Percentiles rank a stretch among this genome's conserved stretches.
These are phyloP conservation scores for Harpagifer antarcticus DNA, from an alignment of 2,797 vertebrate species.

Conservation along the genomic window DNA sequence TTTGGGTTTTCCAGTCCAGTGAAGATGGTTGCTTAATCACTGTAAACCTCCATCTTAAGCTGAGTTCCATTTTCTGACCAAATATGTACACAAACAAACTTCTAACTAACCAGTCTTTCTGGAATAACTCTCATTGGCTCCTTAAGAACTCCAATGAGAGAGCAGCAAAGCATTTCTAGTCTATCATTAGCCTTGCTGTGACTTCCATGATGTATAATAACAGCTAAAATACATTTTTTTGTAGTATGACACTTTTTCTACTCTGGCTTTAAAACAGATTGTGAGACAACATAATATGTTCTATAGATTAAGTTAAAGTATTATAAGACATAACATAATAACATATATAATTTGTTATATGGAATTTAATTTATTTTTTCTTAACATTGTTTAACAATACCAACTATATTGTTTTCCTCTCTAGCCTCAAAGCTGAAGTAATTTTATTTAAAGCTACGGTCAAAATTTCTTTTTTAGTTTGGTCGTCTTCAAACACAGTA, in stretches of 20 bases:
- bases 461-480: not conserved
- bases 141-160: not conserved
- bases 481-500: not conserved
- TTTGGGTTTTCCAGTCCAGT: not conserved
- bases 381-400: no score
- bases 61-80: not conserved
- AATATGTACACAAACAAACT: not conserved
- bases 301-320: no score
- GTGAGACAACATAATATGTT: no score
- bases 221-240: conserved; percentile 7
- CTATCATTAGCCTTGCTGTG: not conserved
- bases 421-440: not conserved
- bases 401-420: not conserved
- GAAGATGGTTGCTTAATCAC: not conserved
- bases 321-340: not conserved
- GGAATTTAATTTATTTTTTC: not conserved
- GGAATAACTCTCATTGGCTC: not conserved
- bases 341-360: not conserved
- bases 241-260: not conserved
- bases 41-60: not conserved
- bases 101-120: not conserved
- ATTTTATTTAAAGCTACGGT: not conserved
- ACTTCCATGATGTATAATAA: not conserved
- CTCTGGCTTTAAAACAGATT: not conserved
- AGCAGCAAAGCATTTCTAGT: not conserved